These are phyloP conservation scores for Anolis sagrei DNA, from an alignment of 2,113 vertebrate species.

Conservation along the genomic window DNA sequence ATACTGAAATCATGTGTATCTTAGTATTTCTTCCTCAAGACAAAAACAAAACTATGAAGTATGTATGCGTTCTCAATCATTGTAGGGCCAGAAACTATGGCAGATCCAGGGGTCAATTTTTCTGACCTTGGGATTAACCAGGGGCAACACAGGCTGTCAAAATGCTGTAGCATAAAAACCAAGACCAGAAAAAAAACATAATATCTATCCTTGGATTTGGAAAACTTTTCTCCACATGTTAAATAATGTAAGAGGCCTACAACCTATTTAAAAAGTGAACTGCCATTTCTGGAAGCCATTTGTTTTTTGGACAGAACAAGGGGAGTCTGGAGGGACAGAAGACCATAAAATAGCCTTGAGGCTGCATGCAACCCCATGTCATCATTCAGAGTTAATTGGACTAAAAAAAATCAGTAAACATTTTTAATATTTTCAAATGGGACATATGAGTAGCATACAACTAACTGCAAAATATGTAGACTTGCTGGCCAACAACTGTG, in stretches of 20 bases:
- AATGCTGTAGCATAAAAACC: too few species aligned
- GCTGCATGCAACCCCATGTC: too few species aligned
- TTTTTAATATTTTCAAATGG: background rate
- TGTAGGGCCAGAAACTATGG: background rate
- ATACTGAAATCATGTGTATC: background rate
- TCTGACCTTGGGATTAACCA: too few species aligned
- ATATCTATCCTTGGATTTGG: too few species aligned
- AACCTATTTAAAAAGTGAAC: too few species aligned
- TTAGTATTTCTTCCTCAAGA: slow-evolving; percentile 7
- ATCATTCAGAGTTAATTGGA: background rate
- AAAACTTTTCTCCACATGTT: too few species aligned
- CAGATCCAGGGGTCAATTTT: too few species aligned
- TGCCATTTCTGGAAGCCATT: background rate
- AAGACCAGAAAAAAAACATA: too few species aligned
- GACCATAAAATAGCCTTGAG: too few species aligned
- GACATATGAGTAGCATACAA: background rate
- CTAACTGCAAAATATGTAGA: background rate
- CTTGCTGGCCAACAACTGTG: background rate
- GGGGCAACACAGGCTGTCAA: too few species aligned
- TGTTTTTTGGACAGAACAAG: background rate
- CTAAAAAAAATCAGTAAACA: background rate
- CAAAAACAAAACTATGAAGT: background rate
- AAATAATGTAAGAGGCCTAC: background rate
- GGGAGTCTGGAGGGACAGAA: too few species aligned
- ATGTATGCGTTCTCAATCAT: background rate